Evolutionary conservation across 2,888 invertebrate species (phyloP), one percentile per base, ranked within the genome.

Genomic region (Hypsopygia costalis): DNA sequence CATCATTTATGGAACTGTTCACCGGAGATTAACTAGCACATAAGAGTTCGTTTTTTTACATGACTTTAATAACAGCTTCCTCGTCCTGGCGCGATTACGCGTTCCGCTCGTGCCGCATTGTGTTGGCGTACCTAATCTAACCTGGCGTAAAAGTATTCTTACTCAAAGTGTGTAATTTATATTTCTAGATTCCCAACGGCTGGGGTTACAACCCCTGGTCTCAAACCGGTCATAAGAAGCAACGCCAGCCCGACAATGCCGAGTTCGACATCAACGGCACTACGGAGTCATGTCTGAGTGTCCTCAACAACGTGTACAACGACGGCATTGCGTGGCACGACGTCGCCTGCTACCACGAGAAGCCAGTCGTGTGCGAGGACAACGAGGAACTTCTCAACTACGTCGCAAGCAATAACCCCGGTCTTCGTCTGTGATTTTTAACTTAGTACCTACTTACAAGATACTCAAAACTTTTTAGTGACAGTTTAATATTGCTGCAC

Each of bases 311-410:
- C 80, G 97, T 97, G 5, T 97, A 97, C 91, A 95, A 94, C 68
- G 97, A 97, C 70, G 97, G 97, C 52, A 95, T 97, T 73, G 95
- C 95, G 53, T 97, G 97, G 97, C 97, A 97, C 83, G 97, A 97
- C 79, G 96, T 97, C 39, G 96, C 96, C 51, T 97, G 97, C 81
- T 96, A 97, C 81, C 97, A 97, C 82, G 95, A 97, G 82, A 97
- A 97, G 73, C 97, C 97, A 1, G 92, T 97, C 73, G 92, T 97
- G 56, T 97, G 97, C 78, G 97, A 97, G 74, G 97, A 97, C 81
- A 94, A 94, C 47, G 96, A 96, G 38, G 97, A 97, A 72, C 92
- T 97, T 47, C 91, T 97, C 64, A 94, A 92, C 77, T 97, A 96
- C 79, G 92, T 97, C 49, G 94, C 94, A 42, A 93, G 93, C 76